These are phyloP conservation scores for Pterocles gutturalis DNA, from an alignment of 2,113 vertebrate genomes.

Conservation along the genomic window DNA sequence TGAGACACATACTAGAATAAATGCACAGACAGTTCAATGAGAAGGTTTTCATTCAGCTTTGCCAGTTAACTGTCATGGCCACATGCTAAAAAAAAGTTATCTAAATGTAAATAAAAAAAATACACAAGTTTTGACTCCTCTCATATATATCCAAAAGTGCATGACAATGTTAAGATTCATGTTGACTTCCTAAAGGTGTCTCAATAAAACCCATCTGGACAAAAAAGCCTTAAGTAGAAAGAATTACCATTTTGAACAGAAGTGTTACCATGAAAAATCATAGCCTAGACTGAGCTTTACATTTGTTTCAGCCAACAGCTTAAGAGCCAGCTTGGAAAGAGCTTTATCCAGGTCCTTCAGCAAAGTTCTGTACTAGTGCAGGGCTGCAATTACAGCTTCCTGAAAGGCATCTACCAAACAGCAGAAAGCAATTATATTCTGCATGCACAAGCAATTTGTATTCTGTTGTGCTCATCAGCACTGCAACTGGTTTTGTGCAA, in stretches of 20 bases:
- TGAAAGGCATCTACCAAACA: neutral
- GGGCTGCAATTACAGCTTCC: neutral
- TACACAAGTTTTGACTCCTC: neutral
- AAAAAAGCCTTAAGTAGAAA: neutral
- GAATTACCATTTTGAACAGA: neutral
- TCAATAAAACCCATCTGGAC: neutral
- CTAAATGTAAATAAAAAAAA: neutral
- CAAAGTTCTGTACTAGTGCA: neutral
- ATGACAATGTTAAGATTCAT: neutral
- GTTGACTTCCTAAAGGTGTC: neutral
- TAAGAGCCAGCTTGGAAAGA: neutral
- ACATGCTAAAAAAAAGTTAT: neutral
- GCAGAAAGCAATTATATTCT: neutral
- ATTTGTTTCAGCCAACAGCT: neutral
- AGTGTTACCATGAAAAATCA: neutral
- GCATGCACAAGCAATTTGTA: neutral
- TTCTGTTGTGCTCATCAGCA: neutral
- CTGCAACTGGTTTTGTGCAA: neutral
- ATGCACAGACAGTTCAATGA: neutral
- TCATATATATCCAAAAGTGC: neutral
- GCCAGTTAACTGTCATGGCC: neutral
- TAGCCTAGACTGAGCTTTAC: neutral
- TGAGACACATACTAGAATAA: neutral
- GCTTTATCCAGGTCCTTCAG: neutral
- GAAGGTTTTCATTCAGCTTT: neutral